Evolutionary conservation across 2,113 vertebrate genomes (phyloP).

Genomic region (Heterotilapia buettikoferi): DNA sequence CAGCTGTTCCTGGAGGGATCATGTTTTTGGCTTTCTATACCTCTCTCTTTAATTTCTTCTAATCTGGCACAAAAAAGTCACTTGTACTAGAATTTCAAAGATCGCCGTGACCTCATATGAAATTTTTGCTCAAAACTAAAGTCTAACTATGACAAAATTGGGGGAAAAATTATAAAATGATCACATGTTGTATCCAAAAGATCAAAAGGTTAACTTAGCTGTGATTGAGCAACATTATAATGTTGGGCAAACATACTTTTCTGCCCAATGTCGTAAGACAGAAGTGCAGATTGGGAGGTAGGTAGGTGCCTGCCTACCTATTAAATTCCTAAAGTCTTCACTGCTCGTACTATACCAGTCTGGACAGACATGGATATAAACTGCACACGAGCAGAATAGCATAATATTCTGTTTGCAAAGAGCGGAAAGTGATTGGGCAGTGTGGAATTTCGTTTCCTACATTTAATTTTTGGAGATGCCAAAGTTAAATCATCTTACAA

Average conservation of each 20-base stretch:
- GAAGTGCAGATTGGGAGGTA: neutral
- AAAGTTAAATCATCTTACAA: neutral
- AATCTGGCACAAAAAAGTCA: neutral
- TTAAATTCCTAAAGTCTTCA: neutral
- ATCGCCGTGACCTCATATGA: rapidly evolving
- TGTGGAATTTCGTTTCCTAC: neutral
- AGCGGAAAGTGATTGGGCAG: neutral
- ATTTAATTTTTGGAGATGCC: neutral
- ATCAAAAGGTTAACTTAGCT: neutral
- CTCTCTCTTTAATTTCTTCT: neutral
- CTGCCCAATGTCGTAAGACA: neutral
- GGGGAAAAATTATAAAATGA: rapidly evolving
- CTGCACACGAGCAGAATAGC: neutral
- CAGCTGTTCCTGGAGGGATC: neutral
- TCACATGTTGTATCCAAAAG: neutral
- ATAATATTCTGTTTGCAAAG: neutral
- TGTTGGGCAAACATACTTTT: neutral
- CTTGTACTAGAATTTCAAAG: neutral
- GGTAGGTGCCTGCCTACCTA: neutral
- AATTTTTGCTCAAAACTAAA: neutral
- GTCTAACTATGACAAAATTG: neutral
- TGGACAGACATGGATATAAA: neutral
- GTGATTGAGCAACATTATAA: neutral
- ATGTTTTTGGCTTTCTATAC: neutral
- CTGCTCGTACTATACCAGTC: no score